Base-by-base conservation (phyloP, 2,888 invertebrate species). In the Chrysopilus asiliformis region DNA sequence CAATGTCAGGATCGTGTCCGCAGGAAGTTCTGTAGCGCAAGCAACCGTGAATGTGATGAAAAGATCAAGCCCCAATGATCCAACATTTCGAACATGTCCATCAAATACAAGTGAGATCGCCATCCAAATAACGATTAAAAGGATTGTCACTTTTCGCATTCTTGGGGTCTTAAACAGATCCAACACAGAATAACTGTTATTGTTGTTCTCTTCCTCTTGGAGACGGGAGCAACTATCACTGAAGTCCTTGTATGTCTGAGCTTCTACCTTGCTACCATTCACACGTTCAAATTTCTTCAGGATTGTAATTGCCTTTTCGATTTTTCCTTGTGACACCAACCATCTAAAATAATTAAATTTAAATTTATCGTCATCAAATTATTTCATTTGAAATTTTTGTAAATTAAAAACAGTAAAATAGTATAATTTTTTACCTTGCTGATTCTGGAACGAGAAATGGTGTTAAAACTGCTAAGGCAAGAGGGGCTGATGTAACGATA, bases 81-180 rank as follows among this genome's bases (percentile, higher is more conserved):
- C 82, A 0, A 89, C 86, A 54, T 87, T 89, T 51, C 89, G 68
- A 12, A 87, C 86, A 54, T 90, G 89, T 0, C 86, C 86, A 52
- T 89, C 86, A 57, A 87, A 86, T 2, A 85, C 84, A 52, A 89
- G 53, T 0, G 86, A 84, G 38, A 87, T 82, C n/a, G 80, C 76
- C 81, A 86, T 84, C 87, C 89, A 89, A 47, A 89, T 82, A 3
- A 85, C 48, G 46, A 84, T 83, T 15, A 89, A 68, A 1, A 89
- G 66, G 32, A 87, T 64, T 0, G 86, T 81, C 42, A 81, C 81
- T 42, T 72, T 74, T 4, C 87, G 66, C 10, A 90, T 59, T 1
- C 83, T 69, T 0, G 86, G 84, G 0, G 81, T 83, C 49, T 65
- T 76, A 58, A 89, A 85, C 1, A 89, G 69, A 55, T 87, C 86